Evolutionary conservation across 2,888 invertebrate genomes (phyloP).

Genomic region (Dione vanillae): DNA sequence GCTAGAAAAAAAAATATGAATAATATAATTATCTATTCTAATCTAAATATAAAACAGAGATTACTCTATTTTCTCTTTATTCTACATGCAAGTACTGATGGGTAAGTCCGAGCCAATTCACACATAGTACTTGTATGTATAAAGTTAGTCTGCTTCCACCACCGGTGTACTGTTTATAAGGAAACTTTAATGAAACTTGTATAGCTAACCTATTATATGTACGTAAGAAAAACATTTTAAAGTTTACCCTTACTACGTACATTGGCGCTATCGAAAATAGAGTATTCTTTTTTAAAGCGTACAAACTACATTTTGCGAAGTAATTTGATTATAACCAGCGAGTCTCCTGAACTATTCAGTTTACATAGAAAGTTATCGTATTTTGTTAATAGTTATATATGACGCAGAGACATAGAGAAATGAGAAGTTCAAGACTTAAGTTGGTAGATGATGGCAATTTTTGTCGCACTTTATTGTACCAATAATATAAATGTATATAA

Average conservation of each 20-base stretch:
- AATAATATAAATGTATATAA: no score
- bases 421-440: no score
- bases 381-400: no score
- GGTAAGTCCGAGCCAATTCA: background rate
- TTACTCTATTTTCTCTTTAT: background rate
- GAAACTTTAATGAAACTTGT: conserved; percentile 28
- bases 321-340: background rate
- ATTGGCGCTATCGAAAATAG: background rate
- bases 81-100: background rate
- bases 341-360: background rate
- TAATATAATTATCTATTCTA: no score
- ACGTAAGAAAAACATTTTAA: conserved; percentile 27
- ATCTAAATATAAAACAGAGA: background rate
- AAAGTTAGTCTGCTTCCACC: background rate
- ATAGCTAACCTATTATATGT: conserved; percentile 12
- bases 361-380: background rate
- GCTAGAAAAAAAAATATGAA: background rate
- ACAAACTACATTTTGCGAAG: background rate
- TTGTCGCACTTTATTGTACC: no score
- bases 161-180: conserved; percentile 10
- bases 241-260: conserved; percentile 18
- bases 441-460: no score
- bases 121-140: background rate
- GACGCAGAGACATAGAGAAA: no score
- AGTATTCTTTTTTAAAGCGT: conserved; percentile 1